Percentiles rank a stretch among this genome's conserved stretches.
Evolutionary conservation across 2,113 vertebrate genomes (phyloP).

Genomic region (Apodemus speciosus): DNA sequence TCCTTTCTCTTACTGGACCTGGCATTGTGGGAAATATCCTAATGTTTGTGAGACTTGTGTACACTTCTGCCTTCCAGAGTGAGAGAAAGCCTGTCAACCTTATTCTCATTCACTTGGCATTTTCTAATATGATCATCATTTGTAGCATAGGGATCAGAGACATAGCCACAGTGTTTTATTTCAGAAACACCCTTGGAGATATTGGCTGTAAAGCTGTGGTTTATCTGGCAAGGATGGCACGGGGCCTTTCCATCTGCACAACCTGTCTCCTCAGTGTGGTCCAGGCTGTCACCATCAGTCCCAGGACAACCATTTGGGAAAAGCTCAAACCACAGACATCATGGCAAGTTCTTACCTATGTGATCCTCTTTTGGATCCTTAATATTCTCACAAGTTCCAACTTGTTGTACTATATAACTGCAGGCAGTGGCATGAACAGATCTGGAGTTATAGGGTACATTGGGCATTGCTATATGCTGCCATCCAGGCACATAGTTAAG

Average conservation of each 20-base stretch:
- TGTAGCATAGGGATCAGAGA: neutral
- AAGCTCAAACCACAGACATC: neutral
- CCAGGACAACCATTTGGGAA: neutral
- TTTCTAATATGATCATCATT: neutral
- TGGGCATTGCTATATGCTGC: neutral
- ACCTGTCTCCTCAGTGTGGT: neutral
- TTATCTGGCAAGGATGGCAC: neutral
- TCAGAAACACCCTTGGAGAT: neutral
- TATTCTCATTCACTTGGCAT: slow-evolving; percentile 33
- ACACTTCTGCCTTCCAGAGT: neutral
- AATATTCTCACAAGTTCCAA: neutral
- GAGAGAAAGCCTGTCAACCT: neutral
- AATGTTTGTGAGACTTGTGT: neutral
- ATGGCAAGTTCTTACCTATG: neutral
- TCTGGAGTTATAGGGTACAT: neutral
- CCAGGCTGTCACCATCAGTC: neutral
- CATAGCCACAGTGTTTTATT: neutral
- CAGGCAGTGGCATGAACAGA: neutral
- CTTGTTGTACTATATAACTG: neutral
- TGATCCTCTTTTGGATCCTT: neutral
- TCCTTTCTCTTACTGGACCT: neutral
- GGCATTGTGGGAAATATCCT: neutral
- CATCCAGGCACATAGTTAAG: neutral
- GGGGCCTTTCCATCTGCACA: neutral
- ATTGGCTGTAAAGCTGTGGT: neutral